Base-by-base conservation (phyloP, 2,888 invertebrate genomes). In the Homarus gammarus region DNA sequence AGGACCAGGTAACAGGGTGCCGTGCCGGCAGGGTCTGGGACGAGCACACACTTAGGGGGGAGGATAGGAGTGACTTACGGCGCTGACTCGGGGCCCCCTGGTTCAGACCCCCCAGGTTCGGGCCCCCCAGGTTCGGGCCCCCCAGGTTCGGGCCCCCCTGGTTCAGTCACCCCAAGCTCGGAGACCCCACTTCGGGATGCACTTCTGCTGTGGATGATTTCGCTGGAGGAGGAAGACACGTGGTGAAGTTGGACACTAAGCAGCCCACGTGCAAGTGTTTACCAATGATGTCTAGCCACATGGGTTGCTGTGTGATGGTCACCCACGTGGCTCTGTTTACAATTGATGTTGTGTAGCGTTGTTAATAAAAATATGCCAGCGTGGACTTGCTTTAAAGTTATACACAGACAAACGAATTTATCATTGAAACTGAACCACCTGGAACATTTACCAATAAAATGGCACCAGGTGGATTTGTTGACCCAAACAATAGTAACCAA, bases 211-310 rank as follows among this genome's bases (percentile, higher is more conserved):
- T 51, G 75, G 88, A 88, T 88, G 83, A 81, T 36, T 36, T 88
- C 77, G 77, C 83, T 88, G 88, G 82, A 87, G 88, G 73, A 56
- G 73, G 79, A 87, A 87, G 77, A 88, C 64, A 83, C 36, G 51
- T 33, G 70, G 49, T 33, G 83, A 70, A 3, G 22, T 2, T 8
- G n/a, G 73, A 51, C 51, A 61, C 61, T 31, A 83, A 70, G 31
- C 68, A 56, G 40, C 78, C 78, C 78, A 33, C 56, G 56, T 77
- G 49, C 36, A n/a, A 18, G 5, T 56, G 56, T 12, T n/a, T 49
- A 18, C 56, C 56, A 18, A 0, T 56, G 56, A 56, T 3, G 56
- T 12, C 22, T 12, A 56, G 12, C 56, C 56, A 18, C 56, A 22
- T 56, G 56, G 56, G n/a, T n/a, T n/a, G n/a, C n/a, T n/a, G n/a